These are phyloP conservation scores for Synergus japonicus DNA, from an alignment of 2,888 invertebrate species.

Conservation along the genomic window DNA sequence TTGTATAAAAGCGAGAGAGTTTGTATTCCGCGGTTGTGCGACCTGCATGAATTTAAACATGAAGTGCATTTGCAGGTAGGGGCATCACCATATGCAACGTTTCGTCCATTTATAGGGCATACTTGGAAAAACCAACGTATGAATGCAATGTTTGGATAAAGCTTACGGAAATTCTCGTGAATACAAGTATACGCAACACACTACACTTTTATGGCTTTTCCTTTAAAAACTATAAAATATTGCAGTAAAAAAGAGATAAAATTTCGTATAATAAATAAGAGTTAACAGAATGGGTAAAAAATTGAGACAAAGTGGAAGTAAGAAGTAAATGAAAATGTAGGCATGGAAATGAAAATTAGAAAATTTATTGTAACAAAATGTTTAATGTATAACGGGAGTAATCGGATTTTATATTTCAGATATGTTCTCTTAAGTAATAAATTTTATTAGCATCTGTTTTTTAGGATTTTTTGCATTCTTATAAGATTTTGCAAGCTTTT, in stretches of 20 bases:
- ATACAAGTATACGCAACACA: background rate
- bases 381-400: background rate
- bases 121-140: background rate
- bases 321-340: background rate
- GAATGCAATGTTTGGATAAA: conserved; percentile 9
- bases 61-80: conserved; percentile 14
- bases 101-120: conserved; percentile 26
- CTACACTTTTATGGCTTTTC: background rate
- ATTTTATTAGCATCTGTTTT: too few species aligned
- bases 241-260: background rate
- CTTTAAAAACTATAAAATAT: background rate
- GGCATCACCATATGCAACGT: conserved; percentile 24
- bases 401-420: background rate
- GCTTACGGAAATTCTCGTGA: conserved; percentile 4
- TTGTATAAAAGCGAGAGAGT: background rate
- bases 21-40: conserved; percentile 2
- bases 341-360: background rate
- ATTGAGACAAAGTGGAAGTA: background rate
- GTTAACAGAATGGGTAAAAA: background rate
- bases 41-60: conserved; percentile 33
- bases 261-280: background rate
- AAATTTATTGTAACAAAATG: background rate
- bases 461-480: background rate
- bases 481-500: background rate
- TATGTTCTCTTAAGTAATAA: too few species aligned